These are phyloP conservation scores for Cerceris ruficornis DNA, from an alignment of 2,888 invertebrate species.

Conservation along the genomic window DNA sequence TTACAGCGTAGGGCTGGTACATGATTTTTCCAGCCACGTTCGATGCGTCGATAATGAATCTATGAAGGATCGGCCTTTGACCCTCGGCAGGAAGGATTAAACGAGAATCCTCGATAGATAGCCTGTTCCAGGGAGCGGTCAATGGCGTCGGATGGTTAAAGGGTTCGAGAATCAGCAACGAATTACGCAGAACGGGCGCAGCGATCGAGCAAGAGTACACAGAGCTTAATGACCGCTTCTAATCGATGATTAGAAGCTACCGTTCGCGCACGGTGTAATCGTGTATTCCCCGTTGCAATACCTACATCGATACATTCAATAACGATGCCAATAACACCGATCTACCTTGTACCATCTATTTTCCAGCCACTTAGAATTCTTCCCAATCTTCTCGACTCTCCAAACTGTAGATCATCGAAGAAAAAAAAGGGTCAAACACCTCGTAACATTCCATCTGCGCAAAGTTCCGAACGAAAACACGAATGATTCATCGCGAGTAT, in stretches of 20 bases:
- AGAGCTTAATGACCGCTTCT: constrained; percentile 62
- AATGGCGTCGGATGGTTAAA: constrained; percentile 34
- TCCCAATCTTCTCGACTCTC: no score
- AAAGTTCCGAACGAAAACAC: no score
- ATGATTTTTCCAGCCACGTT: no score
- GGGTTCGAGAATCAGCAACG: constrained; percentile 28
- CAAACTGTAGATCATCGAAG: no score
- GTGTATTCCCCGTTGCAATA: background rate
- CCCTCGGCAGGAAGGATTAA: constrained; percentile 14
- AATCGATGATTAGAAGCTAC: constrained; percentile 72
- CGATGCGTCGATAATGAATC: no score
- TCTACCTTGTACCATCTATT: no score
- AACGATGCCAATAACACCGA: background rate
- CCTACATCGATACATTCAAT: background rate
- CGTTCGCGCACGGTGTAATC: constrained; percentile 43
- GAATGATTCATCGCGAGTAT: no score
- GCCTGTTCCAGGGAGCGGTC: constrained; percentile 14
- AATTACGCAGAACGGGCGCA: constrained; percentile 33
- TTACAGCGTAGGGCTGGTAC: background rate
- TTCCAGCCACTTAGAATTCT: no score
- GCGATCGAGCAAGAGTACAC: constrained; percentile 35
- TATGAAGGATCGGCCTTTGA: background rate
- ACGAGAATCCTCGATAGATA: constrained; percentile 37
- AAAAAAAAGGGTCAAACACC: no score
- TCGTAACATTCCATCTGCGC: no score